Base-by-base conservation (phyloP, 2,113 vertebrate genomes). In the Talpa occidentalis region DNA sequence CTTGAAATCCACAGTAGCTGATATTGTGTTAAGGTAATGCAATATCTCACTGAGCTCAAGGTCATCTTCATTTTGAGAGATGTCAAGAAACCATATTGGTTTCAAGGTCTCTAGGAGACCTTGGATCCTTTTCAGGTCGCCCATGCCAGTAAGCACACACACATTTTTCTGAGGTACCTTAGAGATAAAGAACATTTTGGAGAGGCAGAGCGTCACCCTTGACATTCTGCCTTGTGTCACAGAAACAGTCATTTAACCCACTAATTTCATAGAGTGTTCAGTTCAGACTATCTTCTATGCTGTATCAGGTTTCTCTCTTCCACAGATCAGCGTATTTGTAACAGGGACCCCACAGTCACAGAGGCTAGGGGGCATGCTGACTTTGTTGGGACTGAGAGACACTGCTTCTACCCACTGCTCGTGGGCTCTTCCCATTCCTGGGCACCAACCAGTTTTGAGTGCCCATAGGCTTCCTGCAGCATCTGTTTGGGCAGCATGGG, bases 61-160 rank as follows among this genome's bases (percentile, higher is more conserved):
- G 17, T 56, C 91, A 60, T 88, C 62, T 78, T 89, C 70, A 72
- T 42, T 95, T 83, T 79, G 59, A 89, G 89, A 95, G 62, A 76
- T 72, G 74, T 91, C 59, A 88, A 85, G 87, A 91, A 52, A 89
- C 44, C 32, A 88, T 37, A 80, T 35, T 88, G 54, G 35, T 93
- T 94, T 80, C 78, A 90, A 84, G 72, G n/a, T 35, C 62, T 70
- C 80, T 52, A 30, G 60, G 83, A 95, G 90, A 95, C 35, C 30
- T 76, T 88, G 49, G 60, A 62, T 91, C 74, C 35, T 93, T 93
- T 80, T 28, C 62, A 91, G 81, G 91, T 84, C 67, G 64, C 12
- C 3, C 32, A 80, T 69, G 47, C 24, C 69, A 93, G 42, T 40
- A 44, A 89, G 6, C 22, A 94, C 19, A 77, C 1, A 77, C 47